Evolutionary conservation across 2,113 vertebrate species (phyloP), one percentile per base, ranked within the genome.

Genomic region (Haplotaxodon microlepis): DNA sequence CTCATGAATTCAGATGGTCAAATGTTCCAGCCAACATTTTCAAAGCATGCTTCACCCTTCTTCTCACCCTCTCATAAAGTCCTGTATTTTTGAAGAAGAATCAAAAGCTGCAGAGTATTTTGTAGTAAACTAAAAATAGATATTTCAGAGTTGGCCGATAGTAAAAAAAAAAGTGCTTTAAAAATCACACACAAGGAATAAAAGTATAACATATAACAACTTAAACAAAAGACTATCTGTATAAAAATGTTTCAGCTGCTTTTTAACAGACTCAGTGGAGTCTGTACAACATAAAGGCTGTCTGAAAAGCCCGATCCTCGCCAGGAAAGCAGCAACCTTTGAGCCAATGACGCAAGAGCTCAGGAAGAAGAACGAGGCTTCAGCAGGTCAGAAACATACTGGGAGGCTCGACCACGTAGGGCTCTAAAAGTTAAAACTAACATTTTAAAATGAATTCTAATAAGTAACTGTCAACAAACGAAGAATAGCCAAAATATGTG

Each of bases 401-500:
- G 31, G 34, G 34, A 66, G 61, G 61, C 61, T 66, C 17, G 1
- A 0, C 61, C 6, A n/a, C 3, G 10, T 8, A 66, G 31, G 17
- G 17, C 31, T 36, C 61, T 36, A 36, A 12, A 66, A 66, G 61
- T 36, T 36, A n/a, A 66, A 66, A n/a, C 61, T 66, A 12, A 66
- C 31, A 66, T 66, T 36, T 66, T 36, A 12, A n/a, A 12, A 36
- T 36, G 4, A 66, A 36, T 0, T 36, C 31, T n/a, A 66, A 36
- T 36, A 66, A 36, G 12, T 36, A 66, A 12, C 61, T 36, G 9
- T 38, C 0, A 38, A 36, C 17, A 38, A 38, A 66, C 0, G 2
- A 66, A 66, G 10, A 66, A n/a, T 12, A 66, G 10, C 61, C 0
- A 0, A 36, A 66, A 38, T n/a, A 5, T n/a, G 61, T 66, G 61